Base-by-base conservation (phyloP, 2,797 vertebrate genomes). In the Cynopterus sphinx region DNA sequence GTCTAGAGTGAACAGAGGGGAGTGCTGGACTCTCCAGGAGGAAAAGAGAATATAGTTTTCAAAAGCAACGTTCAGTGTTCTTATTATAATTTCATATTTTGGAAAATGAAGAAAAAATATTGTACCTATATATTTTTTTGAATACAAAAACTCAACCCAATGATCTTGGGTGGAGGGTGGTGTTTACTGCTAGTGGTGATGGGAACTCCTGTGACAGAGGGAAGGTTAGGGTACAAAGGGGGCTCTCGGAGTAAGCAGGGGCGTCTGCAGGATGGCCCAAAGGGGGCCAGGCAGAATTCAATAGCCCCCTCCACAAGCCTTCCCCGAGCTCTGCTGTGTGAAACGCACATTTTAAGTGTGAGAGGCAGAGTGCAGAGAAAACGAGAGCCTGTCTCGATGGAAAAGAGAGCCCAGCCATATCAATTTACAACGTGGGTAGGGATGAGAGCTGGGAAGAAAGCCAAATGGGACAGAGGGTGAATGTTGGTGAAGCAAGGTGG, bases 401-500 rank as follows among this genome's bases (percentile, higher is more conserved):
- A 41, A 67, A 85, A 19, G 49, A 46, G 74, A 51, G 46, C 33
- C 15, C 53, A 49, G 12, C 8, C 4, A 0, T 33, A 8, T 49
- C 31, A 17, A 46, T 7, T 1, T 24, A 31, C 26, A 2, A 49
- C 43, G 0, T 0, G 1, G 73, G 36, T 6, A 81, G 88, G 63
- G 12, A 4, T n/a, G 7, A 22, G 59, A 21, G 39, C 75, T 39
- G 19, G 77, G 65, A 43, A 73, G 77, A 7, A 68, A 9, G n/a
- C 9, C 24, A 21, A 57, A 10, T 0, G 1, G 31, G 67, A 17
- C 31, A 6, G 31, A 22, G 43, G 12, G n/a, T n/a, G 6, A 59
- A 19, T 0, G 26, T 5, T 3, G 11, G 28, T 2, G 63, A 31
- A n/a, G 26, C 0, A 0, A 71, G n/a, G 19, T 39, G 22, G 9